Evolutionary conservation across 2,113 vertebrate genomes (phyloP).

Genomic region (Elephantulus edwardii): DNA sequence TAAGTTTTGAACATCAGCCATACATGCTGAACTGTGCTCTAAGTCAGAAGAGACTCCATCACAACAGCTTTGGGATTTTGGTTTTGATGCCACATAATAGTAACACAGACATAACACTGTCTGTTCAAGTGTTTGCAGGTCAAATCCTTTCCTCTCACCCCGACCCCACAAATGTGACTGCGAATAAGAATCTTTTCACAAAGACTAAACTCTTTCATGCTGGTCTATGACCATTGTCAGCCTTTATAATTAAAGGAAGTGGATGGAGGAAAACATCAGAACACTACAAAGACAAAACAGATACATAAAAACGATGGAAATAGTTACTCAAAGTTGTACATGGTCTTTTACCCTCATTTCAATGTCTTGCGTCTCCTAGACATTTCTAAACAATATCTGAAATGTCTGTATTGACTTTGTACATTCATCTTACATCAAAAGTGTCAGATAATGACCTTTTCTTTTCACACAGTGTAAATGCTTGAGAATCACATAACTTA

Average conservation of each 20-base stretch:
- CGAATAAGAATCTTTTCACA: slow-evolving; percentile 30
- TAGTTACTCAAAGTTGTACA: neutral
- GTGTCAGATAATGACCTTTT: neutral
- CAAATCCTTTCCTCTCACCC: slow-evolving; percentile 19
- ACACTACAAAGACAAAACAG: slow-evolving; percentile 39
- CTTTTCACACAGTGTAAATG: neutral
- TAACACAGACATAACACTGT: neutral
- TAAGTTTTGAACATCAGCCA: neutral
- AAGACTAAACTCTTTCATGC: slow-evolving; percentile 49
- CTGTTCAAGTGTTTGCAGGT: neutral
- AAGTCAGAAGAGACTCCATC: no score
- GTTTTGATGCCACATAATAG: neutral
- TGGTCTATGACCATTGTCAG: slow-evolving; percentile 27
- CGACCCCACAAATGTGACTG: neutral
- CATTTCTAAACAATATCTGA: neutral
- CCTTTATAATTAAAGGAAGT: slow-evolving; percentile 50
- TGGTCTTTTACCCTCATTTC: neutral
- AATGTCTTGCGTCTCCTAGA: neutral
- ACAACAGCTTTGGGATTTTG: no score
- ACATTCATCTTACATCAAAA: neutral
- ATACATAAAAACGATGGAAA: neutral
- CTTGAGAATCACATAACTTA: neutral
- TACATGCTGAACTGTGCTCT: no score
- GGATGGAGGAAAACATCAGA: slow-evolving; percentile 17
- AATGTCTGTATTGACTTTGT: neutral